Base-by-base conservation (phyloP, 2,113 vertebrate genomes). In the Sapayoa aenigma region DNA sequence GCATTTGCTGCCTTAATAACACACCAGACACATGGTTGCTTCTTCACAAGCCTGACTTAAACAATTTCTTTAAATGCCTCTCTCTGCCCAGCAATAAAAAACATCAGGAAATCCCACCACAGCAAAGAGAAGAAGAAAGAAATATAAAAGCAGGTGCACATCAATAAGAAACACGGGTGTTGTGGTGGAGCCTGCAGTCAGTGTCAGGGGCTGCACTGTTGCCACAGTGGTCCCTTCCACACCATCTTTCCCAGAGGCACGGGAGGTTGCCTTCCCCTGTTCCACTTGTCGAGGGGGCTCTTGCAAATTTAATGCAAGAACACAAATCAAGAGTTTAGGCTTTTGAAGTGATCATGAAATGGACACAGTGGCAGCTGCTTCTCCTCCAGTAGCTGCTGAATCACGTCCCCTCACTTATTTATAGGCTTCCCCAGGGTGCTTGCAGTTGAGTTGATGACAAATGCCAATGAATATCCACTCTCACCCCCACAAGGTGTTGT, bases 361-460 rank as follows among this genome's bases (percentile, higher is more conserved):
- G 78, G 90, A 82, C 78, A 62, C 10, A 13, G 79, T 47, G 88
- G 77, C 74, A 87, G 92, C 73, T 86, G 63, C 84, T 67, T 67
- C 75, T 88, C 60, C 75, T 67, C 67, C 72, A 59, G 74, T 42
- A 53, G 72, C 68, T 93, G 88, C 83, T 93, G 93, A 96, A 92
- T 95, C 92, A 95, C 85, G 82, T 66, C 79, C 76, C 85, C 79
- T 93, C 85, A 37, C 80, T 91, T 92, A 90, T 94, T 95, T 77
- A 92, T 60, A 89, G 91, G 68, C 37, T 22, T 93, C 65, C 77
- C 85, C 46, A 47, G 94, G 83, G 92, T 37, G 44, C 79, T 63
- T 3, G 47, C 56, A 44, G 92, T 60, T 0, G 1, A 96, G 72
- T 2, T 0, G 4, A 76, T 72, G 69, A 86, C 79, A 96, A 96